A percentile compares a stretch with the other conserved stretches of the same genome.
phyloP scores from a whole-genome alignment of 2,113 vertebrate genomes.

The Paramormyrops kingsleyae region DNA sequence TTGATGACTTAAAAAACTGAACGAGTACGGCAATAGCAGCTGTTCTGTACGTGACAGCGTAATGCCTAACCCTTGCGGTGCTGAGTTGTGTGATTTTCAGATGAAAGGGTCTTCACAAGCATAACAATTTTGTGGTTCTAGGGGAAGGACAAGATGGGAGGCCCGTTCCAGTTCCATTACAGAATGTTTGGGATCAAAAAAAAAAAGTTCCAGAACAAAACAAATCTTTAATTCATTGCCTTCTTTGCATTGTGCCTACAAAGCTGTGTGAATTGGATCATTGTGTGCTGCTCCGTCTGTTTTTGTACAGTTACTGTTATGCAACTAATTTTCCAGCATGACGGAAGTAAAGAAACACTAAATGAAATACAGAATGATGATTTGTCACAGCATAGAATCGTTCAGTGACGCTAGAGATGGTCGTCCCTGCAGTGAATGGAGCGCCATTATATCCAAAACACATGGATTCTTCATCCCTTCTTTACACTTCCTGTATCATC shows the following conservation, averaged over 20 bases:
- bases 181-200: not conserved
- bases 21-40: not conserved
- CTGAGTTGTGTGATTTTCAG: not conserved
- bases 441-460: not conserved
- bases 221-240: constrained; percentile 5
- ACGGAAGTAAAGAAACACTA: not conserved
- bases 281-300: not conserved
- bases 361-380: not conserved
- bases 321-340: not conserved
- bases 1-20: not conserved
- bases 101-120: not conserved
- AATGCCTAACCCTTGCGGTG: not conserved
- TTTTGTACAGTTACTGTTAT: not conserved
- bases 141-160: not conserved
- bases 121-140: not conserved
- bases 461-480: not conserved
- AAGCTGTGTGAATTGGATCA: not conserved
- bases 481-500: not conserved
- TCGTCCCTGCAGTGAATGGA: not conserved
- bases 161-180: not conserved
- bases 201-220: not conserved
- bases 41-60: not conserved
- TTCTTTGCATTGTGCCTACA: not conserved
- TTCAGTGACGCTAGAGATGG: not conserved
- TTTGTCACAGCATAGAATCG: not conserved